A percentile compares a stretch with the other conserved stretches of the same genome.
phyloP scores from a whole-genome alignment of 1,140 invertebrate species.

The Drosophila fuyamai region DNA sequence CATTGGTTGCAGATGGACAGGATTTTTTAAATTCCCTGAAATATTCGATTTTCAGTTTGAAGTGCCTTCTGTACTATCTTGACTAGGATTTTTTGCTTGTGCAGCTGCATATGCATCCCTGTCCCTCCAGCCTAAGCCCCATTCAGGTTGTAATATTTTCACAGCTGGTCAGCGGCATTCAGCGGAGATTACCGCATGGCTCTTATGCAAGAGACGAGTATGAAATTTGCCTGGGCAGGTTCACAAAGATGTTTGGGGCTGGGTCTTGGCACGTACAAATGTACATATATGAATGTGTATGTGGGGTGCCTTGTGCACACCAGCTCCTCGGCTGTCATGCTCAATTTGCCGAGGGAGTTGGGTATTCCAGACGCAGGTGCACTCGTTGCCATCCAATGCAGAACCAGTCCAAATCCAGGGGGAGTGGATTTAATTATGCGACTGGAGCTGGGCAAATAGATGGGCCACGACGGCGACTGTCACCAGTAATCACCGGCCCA shows the following conservation, averaged over 20 bases:
- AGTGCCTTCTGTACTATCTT: too few relatives aligned
- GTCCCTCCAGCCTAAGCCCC: conserved; percentile 13
- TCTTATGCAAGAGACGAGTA: conserved; percentile 65
- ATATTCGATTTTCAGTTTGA: too few relatives aligned
- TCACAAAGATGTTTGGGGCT: conserved; percentile 37
- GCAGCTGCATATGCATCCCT: conserved; percentile 18
- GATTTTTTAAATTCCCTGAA: too few relatives aligned
- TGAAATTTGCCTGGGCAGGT: conserved; percentile 57
- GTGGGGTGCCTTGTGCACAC: background rate
- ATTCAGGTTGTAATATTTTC: conserved; percentile 45
- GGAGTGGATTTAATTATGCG: conserved; percentile 41
- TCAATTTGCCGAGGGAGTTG: conserved; percentile 43
- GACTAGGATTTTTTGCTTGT: background rate
- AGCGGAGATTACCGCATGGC: conserved; percentile 64
- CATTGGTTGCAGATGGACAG: too few relatives aligned
- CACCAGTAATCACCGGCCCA: conserved; percentile 34
- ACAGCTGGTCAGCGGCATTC: conserved; percentile 62
- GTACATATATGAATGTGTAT: background rate
- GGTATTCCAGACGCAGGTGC: conserved; percentile 50
- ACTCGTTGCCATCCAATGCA: conserved; percentile 46
- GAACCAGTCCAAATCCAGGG: conserved; percentile 47
- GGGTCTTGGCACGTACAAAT: conserved; percentile 10
- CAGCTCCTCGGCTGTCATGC: conserved; percentile 45
- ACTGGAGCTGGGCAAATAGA: conserved; percentile 23
- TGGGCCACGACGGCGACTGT: conserved; percentile 36